Evolutionary conservation across 2,113 vertebrate species (phyloP).

Genomic region (Nycticorax nycticorax): DNA sequence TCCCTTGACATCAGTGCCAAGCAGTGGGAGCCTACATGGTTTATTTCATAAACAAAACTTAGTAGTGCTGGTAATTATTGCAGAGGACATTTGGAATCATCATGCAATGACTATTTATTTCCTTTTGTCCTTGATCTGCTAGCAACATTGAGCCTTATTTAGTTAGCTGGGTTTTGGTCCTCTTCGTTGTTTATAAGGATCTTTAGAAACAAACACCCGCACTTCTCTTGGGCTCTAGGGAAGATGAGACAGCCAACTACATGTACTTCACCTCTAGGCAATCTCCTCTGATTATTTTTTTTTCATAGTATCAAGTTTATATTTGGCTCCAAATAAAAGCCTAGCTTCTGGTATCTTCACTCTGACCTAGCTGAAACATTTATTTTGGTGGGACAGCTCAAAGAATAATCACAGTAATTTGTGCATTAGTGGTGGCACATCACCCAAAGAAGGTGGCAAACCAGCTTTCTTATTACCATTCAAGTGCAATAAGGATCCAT

Average conservation of each 20-base stretch:
- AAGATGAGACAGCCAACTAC: neutral
- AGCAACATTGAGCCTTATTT: neutral
- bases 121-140: neutral
- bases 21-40: neutral
- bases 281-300: neutral
- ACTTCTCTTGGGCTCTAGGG: neutral
- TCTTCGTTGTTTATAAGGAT: neutral
- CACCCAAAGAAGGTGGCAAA: neutral
- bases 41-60: neutral
- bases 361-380: neutral
- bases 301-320: neutral
- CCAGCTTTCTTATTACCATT: neutral
- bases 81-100: neutral
- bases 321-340: neutral
- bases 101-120: neutral
- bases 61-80: neutral
- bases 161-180: neutral
- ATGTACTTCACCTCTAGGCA: neutral
- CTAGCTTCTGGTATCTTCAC: neutral
- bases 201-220: neutral
- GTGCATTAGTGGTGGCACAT: neutral
- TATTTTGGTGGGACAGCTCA: neutral
- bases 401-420: neutral
- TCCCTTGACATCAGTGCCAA: neutral
- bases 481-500: neutral